phyloP scores from a whole-genome alignment of 2,888 invertebrate species.

The Macaria liturata region DNA sequence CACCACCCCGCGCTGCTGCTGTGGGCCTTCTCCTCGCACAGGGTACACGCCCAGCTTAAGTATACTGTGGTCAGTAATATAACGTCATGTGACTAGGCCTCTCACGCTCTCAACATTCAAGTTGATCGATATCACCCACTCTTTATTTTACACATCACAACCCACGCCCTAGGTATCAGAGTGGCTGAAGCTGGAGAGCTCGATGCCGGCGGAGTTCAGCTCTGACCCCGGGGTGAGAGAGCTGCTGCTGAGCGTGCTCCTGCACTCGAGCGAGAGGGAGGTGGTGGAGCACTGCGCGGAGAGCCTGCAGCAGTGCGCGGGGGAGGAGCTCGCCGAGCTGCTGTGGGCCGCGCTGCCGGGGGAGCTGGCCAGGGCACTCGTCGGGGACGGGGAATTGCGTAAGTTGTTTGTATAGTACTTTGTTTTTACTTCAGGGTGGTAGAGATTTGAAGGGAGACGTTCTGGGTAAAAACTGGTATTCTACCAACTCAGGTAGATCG shows the following conservation, averaged over 20 bases:
- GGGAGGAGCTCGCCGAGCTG: constrained; percentile 55
- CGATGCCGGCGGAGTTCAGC: constrained; percentile 61
- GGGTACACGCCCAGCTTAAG: constrained; percentile 58
- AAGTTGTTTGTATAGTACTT: constrained; percentile 15
- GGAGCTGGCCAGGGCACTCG: constrained; percentile 60
- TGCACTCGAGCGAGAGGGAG: constrained; percentile 46
- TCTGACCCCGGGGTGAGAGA: constrained; percentile 63
- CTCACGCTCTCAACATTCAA: no score
- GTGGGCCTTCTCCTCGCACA: constrained; percentile 68
- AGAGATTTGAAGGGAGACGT: no score
- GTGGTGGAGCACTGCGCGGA: constrained; percentile 59
- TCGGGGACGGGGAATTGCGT: constrained; percentile 63
- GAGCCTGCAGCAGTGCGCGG: constrained; percentile 54
- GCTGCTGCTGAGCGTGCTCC: constrained; percentile 60
- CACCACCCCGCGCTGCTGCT: constrained; percentile 71
- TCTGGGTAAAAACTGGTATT: no score
- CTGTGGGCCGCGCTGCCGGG: constrained; percentile 66
- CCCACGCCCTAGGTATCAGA: constrained; percentile 50
- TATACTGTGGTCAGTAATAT: constrained; percentile 61
- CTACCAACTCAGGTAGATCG: no score
- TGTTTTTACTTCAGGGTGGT: no score
- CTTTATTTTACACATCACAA: no score
- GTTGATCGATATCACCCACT: no score
- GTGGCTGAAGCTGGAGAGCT: constrained; percentile 67
- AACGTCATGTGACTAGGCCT: no score